A percentile compares a stretch with the other conserved stretches of the same genome.
Conservation (phyloP, 2,797 vertebrate species). For the Phoebastria nigripes region DNA sequence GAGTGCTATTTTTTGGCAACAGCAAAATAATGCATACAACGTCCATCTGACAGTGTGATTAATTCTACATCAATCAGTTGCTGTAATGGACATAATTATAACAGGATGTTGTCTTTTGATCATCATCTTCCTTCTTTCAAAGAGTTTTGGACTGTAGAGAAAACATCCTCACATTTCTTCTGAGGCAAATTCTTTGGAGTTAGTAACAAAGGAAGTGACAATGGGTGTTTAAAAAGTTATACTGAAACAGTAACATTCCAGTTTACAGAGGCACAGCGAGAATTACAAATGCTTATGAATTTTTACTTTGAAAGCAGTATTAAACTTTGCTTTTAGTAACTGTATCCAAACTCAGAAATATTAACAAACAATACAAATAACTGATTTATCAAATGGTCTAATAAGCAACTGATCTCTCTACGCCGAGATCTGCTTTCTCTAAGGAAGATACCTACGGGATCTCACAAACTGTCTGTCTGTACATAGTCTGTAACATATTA, state of each 20-base stretch:
- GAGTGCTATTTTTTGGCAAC: not conserved
- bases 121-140: not conserved
- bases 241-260: not conserved
- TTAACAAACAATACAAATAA: not conserved
- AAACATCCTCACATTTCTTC: not conserved
- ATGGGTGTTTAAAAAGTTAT: not conserved
- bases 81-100: not conserved
- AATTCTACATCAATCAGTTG: not conserved
- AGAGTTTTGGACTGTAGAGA: not conserved
- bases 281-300: not conserved
- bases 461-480: not conserved
- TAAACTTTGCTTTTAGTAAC: not conserved
- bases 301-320: not conserved
- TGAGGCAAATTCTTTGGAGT: not conserved
- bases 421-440: not conserved
- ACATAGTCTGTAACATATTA: not conserved
- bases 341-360: not conserved
- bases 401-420: not conserved
- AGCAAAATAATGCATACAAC: not conserved
- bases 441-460: not conserved
- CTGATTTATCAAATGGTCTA: not conserved
- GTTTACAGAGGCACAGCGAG: not conserved
- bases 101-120: not conserved
- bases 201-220: not conserved
- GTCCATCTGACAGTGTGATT: not conserved